phyloP scores from a whole-genome alignment of 2,888 invertebrate genomes.

The Acrobasis suavella region DNA sequence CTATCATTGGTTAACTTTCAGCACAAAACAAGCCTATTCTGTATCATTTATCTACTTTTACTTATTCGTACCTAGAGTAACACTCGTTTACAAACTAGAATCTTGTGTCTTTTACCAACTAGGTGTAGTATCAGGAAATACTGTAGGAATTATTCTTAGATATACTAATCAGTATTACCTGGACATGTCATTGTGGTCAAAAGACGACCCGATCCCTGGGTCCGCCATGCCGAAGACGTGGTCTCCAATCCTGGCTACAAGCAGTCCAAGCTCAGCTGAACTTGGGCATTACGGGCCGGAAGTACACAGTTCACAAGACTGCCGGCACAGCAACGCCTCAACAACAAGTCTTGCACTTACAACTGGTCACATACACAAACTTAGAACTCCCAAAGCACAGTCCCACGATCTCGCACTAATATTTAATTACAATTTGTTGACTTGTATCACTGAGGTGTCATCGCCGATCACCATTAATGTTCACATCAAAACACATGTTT shows the following conservation, averaged over 20 bases:
- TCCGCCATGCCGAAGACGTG: slow-evolving; percentile 67
- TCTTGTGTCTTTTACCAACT: no score
- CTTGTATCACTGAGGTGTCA: slow-evolving; percentile 57
- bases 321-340: slow-evolving; percentile 17
- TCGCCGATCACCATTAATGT: slow-evolving; percentile 62
- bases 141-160: background rate
- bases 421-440: slow-evolving; percentile 71
- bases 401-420: slow-evolving; percentile 45
- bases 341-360: slow-evolving; percentile 19
- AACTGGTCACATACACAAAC: slow-evolving; percentile 14
- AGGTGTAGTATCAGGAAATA: background rate
- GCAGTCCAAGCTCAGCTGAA: slow-evolving; percentile 19
- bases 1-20: no score
- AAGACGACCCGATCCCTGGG: slow-evolving; percentile 84
- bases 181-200: slow-evolving; percentile 87
- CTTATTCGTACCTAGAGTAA: no score
- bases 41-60: no score
- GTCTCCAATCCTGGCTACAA: slow-evolving; percentile 34
- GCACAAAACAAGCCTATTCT: no score
- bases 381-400: slow-evolving; percentile 28
- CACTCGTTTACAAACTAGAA: no score
- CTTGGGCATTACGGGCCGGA: slow-evolving; percentile 32
- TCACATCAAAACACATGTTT: slow-evolving; percentile 81
- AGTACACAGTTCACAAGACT: slow-evolving; percentile 27
- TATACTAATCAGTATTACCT: slow-evolving; percentile 59